These are phyloP conservation scores for Falco cherrug DNA, from an alignment of 2,797 vertebrate species.

Conservation along the genomic window DNA sequence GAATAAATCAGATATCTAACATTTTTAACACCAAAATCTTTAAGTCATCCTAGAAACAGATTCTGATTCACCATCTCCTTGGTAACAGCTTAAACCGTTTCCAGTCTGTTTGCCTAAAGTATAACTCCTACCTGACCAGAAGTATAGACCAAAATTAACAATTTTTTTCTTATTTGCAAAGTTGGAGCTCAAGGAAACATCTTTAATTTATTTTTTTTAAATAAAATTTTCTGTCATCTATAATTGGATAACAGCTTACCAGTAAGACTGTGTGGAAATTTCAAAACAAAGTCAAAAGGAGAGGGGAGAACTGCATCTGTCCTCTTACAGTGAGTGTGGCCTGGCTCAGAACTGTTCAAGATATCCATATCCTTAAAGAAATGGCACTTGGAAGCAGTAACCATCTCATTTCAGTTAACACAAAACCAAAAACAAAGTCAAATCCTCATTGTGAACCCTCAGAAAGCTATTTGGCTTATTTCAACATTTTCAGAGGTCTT, in stretches of 20 bases:
- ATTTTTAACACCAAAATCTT: neutral
- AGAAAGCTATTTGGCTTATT: neutral
- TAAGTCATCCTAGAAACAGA: neutral
- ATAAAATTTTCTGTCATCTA: neutral
- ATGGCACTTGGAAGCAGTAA: neutral
- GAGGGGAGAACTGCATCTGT: neutral
- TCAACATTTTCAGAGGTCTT: neutral
- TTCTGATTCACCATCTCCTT: neutral
- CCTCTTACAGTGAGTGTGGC: fast-evolving
- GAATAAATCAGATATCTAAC: neutral
- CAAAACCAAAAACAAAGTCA: neutral
- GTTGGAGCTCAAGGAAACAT: neutral
- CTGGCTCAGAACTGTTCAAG: neutral
- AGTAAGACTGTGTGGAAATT: neutral
- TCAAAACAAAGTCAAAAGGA: neutral
- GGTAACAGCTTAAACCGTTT: constrained; percentile 1
- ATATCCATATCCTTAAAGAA: neutral
- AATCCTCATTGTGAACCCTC: neutral
- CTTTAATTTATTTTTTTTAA: neutral
- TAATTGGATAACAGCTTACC: neutral
- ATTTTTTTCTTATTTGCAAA: neutral
- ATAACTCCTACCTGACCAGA: neutral
- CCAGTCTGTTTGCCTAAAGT: neutral
- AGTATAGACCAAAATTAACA: neutral
- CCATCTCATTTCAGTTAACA: neutral